Percentiles rank a stretch among this genome's conserved stretches.
Conservation (phyloP, 2,113 vertebrate genomes). For the Podocnemis expansa region DNA sequence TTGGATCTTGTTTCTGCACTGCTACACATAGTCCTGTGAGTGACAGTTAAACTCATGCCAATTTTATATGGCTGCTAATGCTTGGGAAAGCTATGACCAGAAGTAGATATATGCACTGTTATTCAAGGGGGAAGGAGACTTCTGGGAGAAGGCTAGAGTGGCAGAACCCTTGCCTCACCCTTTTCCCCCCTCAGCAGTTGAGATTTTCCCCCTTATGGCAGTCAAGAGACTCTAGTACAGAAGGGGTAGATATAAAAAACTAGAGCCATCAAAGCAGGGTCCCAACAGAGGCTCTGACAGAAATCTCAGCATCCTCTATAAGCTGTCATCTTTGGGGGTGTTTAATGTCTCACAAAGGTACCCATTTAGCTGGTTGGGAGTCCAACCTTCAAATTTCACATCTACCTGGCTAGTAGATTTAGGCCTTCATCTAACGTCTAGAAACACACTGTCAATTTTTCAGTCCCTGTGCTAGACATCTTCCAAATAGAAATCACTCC, state of each 20-base stretch:
- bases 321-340: background rate
- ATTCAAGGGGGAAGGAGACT: background rate
- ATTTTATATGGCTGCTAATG: background rate
- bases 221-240: background rate
- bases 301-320: conserved; percentile 1
- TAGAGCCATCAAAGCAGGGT: background rate
- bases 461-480: background rate
- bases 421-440: background rate
- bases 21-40: background rate
- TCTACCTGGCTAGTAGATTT: background rate
- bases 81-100: background rate
- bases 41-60: background rate
- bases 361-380: background rate
- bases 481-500: background rate
- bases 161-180: background rate
- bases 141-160: background rate
- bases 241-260: background rate
- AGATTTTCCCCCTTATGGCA: background rate
- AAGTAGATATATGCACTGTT: background rate
- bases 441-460: background rate
- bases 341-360: background rate
- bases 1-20: background rate
- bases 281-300: background rate
- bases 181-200: background rate
- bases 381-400: background rate